Evolutionary conservation across 2,797 vertebrate genomes (phyloP), one percentile per base, ranked within the genome.

Genomic region (Lindbergichthys nudifrons): DNA sequence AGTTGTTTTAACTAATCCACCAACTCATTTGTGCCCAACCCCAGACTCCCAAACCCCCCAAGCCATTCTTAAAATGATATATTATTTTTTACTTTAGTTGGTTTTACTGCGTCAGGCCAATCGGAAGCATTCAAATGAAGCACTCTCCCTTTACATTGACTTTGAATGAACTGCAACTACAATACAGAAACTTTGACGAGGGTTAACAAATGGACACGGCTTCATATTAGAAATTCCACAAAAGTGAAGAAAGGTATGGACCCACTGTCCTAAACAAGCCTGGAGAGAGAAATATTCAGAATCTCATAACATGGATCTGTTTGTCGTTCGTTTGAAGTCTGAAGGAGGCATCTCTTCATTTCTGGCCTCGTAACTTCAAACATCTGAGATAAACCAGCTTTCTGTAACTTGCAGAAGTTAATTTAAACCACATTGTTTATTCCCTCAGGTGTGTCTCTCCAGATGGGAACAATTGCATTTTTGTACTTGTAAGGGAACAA

Each of bases 361-460:
- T 19, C 2, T 30, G 19, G 7, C 32, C 32, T 36, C 32, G 32
- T 36, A 36, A 68, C 51, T 50, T 65, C n/a, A 43, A 14, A 65
- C 19, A 8, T 7, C 21, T 23, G 13, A 30, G 16, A 47, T 14
- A 1, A 6, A 39, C 12, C 9, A 0, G 26, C 26, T 65, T 69
- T 65, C 52, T 41, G 57, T 54, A n/a, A 51, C 3, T 5, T 10
- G 5, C 39, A 54, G 51, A 51, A 2, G 42, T 54, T 70, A n/a
- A 65, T 71, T 18, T 45, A 9, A 81, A 60, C 12, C 69, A 65
- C 48, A 21, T 16, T 10, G 45, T 74, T 62, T 68, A 3, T 71
- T 79, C 51, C 65, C 39, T 76, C 39, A 36, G 62, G 78, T 73
- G 14, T 30, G 54, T 64, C 48, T 58, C 41, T 52, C 70, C 51